A percentile compares a stretch with the other conserved stretches of the same genome.
Evolutionary conservation across 2,797 vertebrate species (phyloP).

Genomic region (Arctocebus calabarensis): DNA sequence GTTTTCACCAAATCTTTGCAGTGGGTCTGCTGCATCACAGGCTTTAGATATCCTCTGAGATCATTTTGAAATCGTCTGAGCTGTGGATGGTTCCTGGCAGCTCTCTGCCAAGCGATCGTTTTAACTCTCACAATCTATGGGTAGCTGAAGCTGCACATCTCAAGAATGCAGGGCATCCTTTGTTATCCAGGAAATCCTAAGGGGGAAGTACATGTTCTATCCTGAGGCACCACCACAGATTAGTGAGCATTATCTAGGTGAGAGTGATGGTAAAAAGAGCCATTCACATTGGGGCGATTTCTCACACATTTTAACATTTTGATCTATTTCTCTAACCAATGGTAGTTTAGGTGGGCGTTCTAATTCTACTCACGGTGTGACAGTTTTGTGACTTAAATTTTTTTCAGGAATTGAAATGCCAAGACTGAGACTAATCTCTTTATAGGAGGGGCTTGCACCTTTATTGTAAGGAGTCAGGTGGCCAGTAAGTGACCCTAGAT

Average conservation of each 20-base stretch:
- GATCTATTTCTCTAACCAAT: background rate
- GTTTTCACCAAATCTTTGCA: slow-evolving; percentile 77
- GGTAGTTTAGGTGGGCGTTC: slow-evolving; percentile 35
- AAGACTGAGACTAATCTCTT: background rate
- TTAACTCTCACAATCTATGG: slow-evolving; percentile 71
- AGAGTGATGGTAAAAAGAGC: background rate
- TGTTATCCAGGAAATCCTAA: slow-evolving; percentile 59
- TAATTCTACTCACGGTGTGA: slow-evolving; percentile 26
- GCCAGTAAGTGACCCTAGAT: background rate
- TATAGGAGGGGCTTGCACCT: background rate
- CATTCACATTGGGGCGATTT: background rate
- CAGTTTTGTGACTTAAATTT: slow-evolving; percentile 32
- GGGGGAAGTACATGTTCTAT: slow-evolving; percentile 45
- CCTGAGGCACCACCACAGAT: slow-evolving; percentile 46
- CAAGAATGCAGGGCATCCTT: slow-evolving; percentile 65
- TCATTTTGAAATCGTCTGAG: slow-evolving; percentile 68
- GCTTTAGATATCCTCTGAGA: slow-evolving; percentile 70
- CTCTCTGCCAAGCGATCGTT: slow-evolving; percentile 54
- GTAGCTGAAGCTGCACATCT: slow-evolving; percentile 59
- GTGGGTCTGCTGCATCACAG: slow-evolving; percentile 65
- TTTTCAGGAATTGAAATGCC: background rate
- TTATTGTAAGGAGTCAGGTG: background rate
- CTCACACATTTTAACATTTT: slow-evolving; percentile 43
- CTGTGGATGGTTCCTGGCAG: slow-evolving; percentile 60
- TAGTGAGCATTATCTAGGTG: slow-evolving; percentile 55